Conservation (phyloP, 2,113 vertebrate species). For the Phoxinus phoxinus region DNA sequence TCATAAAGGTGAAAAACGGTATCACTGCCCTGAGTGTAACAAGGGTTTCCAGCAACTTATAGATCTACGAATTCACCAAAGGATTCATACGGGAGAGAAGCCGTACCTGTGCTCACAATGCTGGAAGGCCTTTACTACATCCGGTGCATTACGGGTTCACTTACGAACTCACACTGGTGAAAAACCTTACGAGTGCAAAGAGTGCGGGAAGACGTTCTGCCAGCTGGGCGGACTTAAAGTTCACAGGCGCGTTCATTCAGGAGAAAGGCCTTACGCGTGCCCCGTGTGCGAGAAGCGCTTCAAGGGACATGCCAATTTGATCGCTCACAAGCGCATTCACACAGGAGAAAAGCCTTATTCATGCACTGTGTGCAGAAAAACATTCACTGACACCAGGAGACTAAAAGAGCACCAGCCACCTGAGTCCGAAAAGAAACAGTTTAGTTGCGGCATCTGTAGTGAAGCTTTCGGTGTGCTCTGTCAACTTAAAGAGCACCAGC, state of each 20-base stretch:
- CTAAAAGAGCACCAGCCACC: constrained; percentile 28
- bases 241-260: constrained; percentile 15
- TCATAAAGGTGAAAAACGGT: constrained; percentile 5
- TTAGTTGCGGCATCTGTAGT: background rate
- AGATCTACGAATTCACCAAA: constrained; percentile 9
- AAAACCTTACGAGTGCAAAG: constrained; percentile 29
- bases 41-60: background rate
- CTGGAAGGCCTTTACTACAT: constrained; percentile 19
- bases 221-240: constrained; percentile 29
- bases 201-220: constrained; percentile 31
- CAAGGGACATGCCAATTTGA: constrained; percentile 30
- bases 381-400: constrained; percentile 3
- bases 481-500: constrained; percentile 18
- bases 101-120: background rate
- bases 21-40: constrained; percentile 11
- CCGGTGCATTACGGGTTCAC: constrained; percentile 16
- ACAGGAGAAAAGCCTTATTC: constrained; percentile 4
- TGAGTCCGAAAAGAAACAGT: background rate
- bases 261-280: constrained; percentile 13
- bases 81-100: constrained; percentile 6
- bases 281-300: constrained; percentile 4
- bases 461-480: background rate
- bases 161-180: constrained; percentile 22
- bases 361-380: constrained; percentile 13
- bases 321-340: background rate